Conservation (phyloP, 2,888 invertebrate genomes). For the Xanthorhoe designata region DNA sequence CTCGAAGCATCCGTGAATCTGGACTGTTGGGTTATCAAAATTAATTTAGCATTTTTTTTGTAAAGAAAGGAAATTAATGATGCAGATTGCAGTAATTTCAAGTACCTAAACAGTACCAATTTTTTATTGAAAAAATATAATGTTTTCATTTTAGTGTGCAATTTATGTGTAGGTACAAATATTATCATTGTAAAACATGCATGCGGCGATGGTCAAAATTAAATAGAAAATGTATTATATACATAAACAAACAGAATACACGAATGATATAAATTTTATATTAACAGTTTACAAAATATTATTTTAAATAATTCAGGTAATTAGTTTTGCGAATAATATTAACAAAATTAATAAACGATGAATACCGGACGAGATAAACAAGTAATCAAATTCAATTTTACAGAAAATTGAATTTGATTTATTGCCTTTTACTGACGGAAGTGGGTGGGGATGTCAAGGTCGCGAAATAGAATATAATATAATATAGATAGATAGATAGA, state of each 20-base stretch:
- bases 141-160: no score
- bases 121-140: background rate
- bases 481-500: no score
- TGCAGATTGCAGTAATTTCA: background rate
- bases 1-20: slow-evolving; percentile 1
- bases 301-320: background rate
- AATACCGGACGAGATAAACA: background rate
- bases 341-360: background rate
- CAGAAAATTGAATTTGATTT: no score
- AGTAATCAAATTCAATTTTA: slow-evolving; percentile 10
- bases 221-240: no score
- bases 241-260: no score
- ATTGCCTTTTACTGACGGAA: slow-evolving; percentile 38
- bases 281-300: background rate
- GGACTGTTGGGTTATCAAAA: slow-evolving; percentile 3
- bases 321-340: background rate
- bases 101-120: background rate
- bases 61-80: background rate
- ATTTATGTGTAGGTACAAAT: no score
- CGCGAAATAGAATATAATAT: background rate
- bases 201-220: no score
- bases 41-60: background rate
- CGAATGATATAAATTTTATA: background rate
- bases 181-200: background rate
- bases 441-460: slow-evolving; percentile 14